Conservation (phyloP, 37 sponge, comb jelly and placozoan species). For the Geodia barretti region DNA sequence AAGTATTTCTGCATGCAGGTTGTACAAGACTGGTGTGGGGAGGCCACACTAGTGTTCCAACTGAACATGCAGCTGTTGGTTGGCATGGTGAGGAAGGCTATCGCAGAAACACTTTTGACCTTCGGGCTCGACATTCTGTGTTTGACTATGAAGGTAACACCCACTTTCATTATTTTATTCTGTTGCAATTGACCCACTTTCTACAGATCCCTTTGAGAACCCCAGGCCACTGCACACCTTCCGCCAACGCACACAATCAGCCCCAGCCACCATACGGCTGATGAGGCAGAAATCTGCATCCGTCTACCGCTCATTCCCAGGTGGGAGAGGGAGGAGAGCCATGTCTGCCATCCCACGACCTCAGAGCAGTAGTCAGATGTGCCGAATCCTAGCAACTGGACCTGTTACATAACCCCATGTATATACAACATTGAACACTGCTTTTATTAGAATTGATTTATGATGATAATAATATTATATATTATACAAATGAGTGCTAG, state of each 20-base stretch:
- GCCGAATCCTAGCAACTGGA: not conserved
- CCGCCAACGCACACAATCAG: conserved; percentile 34
- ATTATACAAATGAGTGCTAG: not conserved
- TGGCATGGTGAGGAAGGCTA: conserved; percentile 78
- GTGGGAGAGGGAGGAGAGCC: conserved; percentile 23
- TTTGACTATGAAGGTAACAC: conserved; percentile 78
- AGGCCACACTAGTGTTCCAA: conserved; percentile 66
- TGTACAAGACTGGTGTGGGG: conserved; percentile 62
- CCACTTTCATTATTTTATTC: too few species aligned
- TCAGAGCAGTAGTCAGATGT: not conserved
- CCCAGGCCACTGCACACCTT: conserved; percentile 23
- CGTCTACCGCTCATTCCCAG: conserved; percentile 11
- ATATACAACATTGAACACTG: not conserved
- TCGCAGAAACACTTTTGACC: conserved; percentile 74
- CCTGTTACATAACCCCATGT: not conserved
- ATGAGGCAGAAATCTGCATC: conserved; percentile 47
- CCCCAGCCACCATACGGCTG: conserved; percentile 49
- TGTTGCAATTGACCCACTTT: too few species aligned
- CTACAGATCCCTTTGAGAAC: conserved; percentile 55
- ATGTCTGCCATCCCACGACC: conserved; percentile 36
- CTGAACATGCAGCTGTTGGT: conserved; percentile 36
- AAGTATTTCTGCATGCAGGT: conserved; percentile 37
- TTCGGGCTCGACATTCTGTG: conserved; percentile 52
- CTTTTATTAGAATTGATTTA: too few species aligned
- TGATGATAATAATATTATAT: too few species aligned